phyloP scores from a whole-genome alignment of 1,140 invertebrate species.

The Drosophila ogumai region DNA sequence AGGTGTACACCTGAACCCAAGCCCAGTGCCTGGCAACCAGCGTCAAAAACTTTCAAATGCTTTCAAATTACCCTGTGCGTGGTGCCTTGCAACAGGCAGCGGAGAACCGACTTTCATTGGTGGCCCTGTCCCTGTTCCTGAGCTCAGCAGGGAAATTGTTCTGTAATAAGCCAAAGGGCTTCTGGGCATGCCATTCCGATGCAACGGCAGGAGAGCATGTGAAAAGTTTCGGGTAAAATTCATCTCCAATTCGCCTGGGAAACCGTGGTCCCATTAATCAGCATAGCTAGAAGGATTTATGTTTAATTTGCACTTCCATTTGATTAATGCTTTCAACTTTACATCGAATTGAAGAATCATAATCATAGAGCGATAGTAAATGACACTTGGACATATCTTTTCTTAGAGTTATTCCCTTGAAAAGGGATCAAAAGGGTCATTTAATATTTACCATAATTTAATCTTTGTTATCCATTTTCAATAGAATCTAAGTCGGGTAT shows the following conservation, averaged over 20 bases:
- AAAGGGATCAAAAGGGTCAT: not conserved
- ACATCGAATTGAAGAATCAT: slow-evolving; percentile 7
- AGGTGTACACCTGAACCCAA: not conserved
- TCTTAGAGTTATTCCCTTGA: not conserved
- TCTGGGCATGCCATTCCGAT: not conserved
- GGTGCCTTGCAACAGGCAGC: slow-evolving; percentile 22
- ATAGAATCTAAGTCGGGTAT: not conserved
- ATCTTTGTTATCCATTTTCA: not conserved
- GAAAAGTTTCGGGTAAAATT: slow-evolving; percentile 7
- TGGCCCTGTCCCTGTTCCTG: slow-evolving; percentile 6
- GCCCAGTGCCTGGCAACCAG: slow-evolving; percentile 25
- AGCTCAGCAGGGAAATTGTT: slow-evolving; percentile 26
- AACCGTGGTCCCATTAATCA: slow-evolving; percentile 1
- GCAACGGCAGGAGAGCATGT: not conserved
- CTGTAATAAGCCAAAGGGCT: slow-evolving; percentile 28
- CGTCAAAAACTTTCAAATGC: slow-evolving; percentile 79
- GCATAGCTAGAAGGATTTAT: not conserved
- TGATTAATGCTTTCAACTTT: slow-evolving; percentile 11
- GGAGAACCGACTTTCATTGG: slow-evolving; percentile 29
- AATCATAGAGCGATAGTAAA: not conserved
- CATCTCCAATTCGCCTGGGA: not conserved
- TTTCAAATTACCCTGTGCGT: slow-evolving; percentile 71
- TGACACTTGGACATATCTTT: not conserved
- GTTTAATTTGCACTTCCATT: slow-evolving; percentile 13
- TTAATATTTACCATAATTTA: not conserved